Evolutionary conservation across 2,888 invertebrate genomes (phyloP).

Genomic region (Petrophora chlorosata): DNA sequence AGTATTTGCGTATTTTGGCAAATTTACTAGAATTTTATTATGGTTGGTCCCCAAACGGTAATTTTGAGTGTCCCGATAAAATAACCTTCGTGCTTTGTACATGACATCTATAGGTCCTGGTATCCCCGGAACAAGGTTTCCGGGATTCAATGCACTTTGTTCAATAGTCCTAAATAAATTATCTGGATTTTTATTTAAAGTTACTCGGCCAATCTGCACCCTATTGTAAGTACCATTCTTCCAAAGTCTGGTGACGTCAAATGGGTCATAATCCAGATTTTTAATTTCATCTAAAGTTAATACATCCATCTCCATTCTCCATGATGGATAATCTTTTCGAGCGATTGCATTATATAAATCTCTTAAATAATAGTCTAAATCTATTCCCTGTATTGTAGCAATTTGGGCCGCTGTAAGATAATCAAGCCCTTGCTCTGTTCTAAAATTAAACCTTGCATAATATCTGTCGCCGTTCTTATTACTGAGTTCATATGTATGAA

Average conservation of each 20-base stretch:
- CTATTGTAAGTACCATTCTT: slow-evolving; percentile 63
- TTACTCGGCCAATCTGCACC: slow-evolving; percentile 54
- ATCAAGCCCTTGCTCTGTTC: slow-evolving; percentile 93
- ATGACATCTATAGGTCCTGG: slow-evolving; percentile 58
- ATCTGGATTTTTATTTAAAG: slow-evolving; percentile 55
- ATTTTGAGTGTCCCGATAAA: slow-evolving; percentile 59
- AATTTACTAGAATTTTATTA: slow-evolving; percentile 58
- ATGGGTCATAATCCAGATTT: slow-evolving; percentile 59
- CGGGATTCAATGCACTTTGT: slow-evolving; percentile 57
- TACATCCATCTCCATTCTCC: slow-evolving; percentile 65
- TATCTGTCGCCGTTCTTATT: slow-evolving; percentile 87
- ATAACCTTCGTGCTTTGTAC: slow-evolving; percentile 54
- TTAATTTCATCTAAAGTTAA: slow-evolving; percentile 50
- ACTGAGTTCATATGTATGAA: slow-evolving; percentile 94
- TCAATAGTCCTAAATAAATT: slow-evolving; percentile 59
- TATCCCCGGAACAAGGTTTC: slow-evolving; percentile 68
- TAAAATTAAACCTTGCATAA: slow-evolving; percentile 95
- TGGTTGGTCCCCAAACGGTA: slow-evolving; percentile 62
- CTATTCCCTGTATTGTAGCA: slow-evolving; percentile 84
- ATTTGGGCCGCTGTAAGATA: slow-evolving; percentile 87
- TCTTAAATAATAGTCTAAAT: slow-evolving; percentile 92
- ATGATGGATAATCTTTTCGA: slow-evolving; percentile 48
- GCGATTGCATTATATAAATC: slow-evolving; percentile 84
- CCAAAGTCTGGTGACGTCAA: slow-evolving; percentile 61
- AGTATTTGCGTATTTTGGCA: slow-evolving; percentile 52